Base-by-base conservation (phyloP, 2,113 vertebrate genomes). In the Clupea harengus region DNA sequence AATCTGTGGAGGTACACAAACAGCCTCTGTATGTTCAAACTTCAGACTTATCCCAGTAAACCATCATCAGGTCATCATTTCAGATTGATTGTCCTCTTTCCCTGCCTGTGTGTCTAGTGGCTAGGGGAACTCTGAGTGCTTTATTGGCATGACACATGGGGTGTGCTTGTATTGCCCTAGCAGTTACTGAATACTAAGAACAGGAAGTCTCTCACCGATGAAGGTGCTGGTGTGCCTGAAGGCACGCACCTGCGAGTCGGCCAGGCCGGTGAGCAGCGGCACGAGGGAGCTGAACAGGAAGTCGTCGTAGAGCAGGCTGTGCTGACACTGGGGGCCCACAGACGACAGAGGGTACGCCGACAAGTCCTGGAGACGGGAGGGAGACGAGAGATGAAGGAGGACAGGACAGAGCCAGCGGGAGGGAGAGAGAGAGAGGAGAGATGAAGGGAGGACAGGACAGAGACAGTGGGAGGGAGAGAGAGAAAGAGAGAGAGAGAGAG, bases 221-320 rank as follows among this genome's bases (percentile, higher is more conserved):
- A 97, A 88, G 0, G 96, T 97, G 88, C 97, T 97, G 85, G 97
- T 97, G 90, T 98, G 97, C 88, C 97, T 95, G 92, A 98, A 98
- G 83, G 97, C 96, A 15, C 97, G 93, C 86, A 98, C 96, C 88
- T 97, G 97, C 0, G 97, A 98, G 92, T 98, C 97, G 0, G 97
- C 95, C 72, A 98, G 92, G 50, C 96, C 95, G 0, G 95, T 96
- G 89, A 98, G 95, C 87, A 98, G 89, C 0, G 95, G 92, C 85
- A 97, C 92, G 82, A 97, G 90, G 1, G 93, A 89, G 2, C 95
- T 94, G 92, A 97, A 95, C 22, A 97, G 94, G 86, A 93, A 95
- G 46, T 96, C 96, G 0, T 97, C 95, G 32, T 95, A 97, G n/a
- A 98, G 83, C 1, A 96, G 72, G 86, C 93, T 94, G 81, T 97